These are phyloP conservation scores for Rhynchomys soricoides DNA, from an alignment of 2,113 vertebrate species.

Conservation along the genomic window DNA sequence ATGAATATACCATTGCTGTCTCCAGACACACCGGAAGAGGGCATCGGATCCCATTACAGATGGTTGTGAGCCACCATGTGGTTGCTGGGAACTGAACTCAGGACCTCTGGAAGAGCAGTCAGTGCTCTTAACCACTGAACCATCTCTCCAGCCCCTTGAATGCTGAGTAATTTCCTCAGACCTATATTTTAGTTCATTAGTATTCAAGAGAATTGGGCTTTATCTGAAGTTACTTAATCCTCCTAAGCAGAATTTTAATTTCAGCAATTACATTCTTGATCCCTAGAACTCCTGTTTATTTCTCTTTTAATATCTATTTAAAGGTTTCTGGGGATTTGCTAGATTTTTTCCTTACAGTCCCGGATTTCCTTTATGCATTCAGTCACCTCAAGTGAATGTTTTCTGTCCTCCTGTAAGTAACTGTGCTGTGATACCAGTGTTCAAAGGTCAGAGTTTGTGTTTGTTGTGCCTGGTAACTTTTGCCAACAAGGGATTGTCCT, in stretches of 20 bases:
- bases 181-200: background rate
- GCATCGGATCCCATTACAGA: too few species aligned
- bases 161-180: background rate
- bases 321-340: background rate
- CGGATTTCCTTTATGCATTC: slow-evolving; percentile 1
- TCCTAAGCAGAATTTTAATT: background rate
- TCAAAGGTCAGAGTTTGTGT: background rate
- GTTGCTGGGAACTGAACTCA: too few species aligned
- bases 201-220: background rate
- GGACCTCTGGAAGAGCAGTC: too few species aligned
- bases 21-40: too few species aligned
- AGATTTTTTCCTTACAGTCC: slow-evolving; percentile 23
- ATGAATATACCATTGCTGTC: too few species aligned
- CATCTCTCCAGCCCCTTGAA: too few species aligned
- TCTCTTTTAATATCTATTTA: slow-evolving; percentile 31
- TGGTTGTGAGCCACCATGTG: too few species aligned
- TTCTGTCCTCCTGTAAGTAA: background rate
- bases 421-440: background rate
- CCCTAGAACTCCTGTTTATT: background rate
- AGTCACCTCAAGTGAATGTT: background rate
- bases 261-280: slow-evolving; percentile 12
- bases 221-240: background rate
- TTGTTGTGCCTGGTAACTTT: background rate
- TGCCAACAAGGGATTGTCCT: background rate
- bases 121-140: too few species aligned